phyloP scores from a whole-genome alignment of 2,113 vertebrate genomes.

The Donacobius atricapilla region DNA sequence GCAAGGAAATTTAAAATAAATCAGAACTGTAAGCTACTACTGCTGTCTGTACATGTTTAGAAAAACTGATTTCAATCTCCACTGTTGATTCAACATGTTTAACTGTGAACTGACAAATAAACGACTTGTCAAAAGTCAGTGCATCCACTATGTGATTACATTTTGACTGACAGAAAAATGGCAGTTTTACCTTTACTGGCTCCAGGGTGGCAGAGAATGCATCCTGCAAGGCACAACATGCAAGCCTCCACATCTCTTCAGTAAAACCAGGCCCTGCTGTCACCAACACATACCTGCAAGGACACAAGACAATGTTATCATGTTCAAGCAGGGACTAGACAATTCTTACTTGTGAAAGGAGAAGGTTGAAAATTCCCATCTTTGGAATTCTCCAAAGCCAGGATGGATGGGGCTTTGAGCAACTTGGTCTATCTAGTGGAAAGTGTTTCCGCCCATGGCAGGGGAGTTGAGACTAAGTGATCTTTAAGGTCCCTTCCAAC shows the following conservation, averaged over 20 bases:
- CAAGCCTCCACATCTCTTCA: slow-evolving; percentile 97
- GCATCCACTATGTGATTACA: neutral
- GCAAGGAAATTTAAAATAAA: neutral
- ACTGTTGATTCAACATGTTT: neutral
- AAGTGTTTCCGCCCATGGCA: neutral
- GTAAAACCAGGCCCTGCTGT: slow-evolving; percentile 94
- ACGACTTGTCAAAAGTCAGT: neutral
- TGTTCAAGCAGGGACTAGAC: neutral
- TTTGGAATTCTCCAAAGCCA: neutral
- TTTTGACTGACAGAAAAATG: neutral
- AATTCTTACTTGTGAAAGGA: neutral
- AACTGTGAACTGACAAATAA: neutral
- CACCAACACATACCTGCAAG: slow-evolving; percentile 88
- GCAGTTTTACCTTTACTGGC: slow-evolving; percentile 88
- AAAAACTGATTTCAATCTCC: neutral
- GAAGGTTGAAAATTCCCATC: neutral
- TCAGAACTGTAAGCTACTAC: neutral
- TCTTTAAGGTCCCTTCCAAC: neutral
- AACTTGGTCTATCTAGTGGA: neutral
- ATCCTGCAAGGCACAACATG: slow-evolving; percentile 93
- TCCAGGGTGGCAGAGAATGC: slow-evolving; percentile 94
- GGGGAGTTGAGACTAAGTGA: neutral
- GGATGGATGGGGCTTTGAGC: neutral
- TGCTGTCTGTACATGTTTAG: neutral
- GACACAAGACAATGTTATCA: neutral